phyloP scores from a whole-genome alignment of 2,888 invertebrate genomes.

The Neoaliturus tenellus region DNA sequence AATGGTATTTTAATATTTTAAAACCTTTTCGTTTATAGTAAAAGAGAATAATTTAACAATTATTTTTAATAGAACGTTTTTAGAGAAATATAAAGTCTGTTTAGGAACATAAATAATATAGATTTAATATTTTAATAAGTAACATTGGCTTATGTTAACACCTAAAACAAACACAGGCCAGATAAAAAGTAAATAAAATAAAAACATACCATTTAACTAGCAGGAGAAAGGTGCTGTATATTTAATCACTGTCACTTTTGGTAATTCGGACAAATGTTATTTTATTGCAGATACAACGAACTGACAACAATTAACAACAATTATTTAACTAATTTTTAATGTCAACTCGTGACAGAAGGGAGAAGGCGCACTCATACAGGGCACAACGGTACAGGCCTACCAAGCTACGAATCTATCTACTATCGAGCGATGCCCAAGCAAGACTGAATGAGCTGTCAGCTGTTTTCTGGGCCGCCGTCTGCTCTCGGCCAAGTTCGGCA shows the following conservation, averaged over 20 bases:
- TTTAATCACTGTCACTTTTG: background rate
- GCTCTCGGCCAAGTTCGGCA: background rate
- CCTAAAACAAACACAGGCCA: too few relatives aligned
- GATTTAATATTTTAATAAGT: too few relatives aligned
- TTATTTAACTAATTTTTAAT: background rate
- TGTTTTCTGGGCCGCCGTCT: constrained; percentile 27
- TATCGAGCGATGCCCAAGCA: background rate
- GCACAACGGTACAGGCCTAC: constrained; percentile 16
- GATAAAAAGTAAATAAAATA: background rate
- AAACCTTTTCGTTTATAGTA: too few relatives aligned
- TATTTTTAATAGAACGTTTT: too few relatives aligned
- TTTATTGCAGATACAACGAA: background rate
- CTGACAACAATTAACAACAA: background rate
- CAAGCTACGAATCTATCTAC: background rate
- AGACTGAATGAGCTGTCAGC: constrained; percentile 2
- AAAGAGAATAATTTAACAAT: too few relatives aligned
- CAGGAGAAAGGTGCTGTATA: background rate
- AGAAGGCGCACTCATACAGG: background rate
- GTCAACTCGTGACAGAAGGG: background rate
- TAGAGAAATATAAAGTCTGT: too few relatives aligned
- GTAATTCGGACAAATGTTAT: background rate
- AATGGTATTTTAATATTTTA: too few relatives aligned
- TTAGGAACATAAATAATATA: too few relatives aligned
- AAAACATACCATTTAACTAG: background rate
- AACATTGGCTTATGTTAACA: too few relatives aligned